Evolutionary conservation across 2,113 vertebrate genomes (phyloP).

Genomic region (Physeter macrocephalus): DNA sequence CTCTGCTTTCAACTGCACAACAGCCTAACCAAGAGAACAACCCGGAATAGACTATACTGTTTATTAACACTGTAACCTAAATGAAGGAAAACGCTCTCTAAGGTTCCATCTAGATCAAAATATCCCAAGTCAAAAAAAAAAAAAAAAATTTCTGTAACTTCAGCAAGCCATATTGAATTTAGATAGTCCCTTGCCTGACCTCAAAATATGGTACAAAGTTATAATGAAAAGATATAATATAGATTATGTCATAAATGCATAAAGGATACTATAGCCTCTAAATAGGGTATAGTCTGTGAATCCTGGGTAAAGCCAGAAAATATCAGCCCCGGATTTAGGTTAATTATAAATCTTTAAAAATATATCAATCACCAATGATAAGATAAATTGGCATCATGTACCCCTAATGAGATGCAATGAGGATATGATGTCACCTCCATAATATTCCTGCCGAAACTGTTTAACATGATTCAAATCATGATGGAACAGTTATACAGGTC

Average conservation of each 20-base stretch:
- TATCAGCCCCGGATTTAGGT: background rate
- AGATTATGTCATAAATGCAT: background rate
- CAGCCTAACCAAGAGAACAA: background rate
- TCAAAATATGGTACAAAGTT: background rate
- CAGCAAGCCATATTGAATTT: background rate
- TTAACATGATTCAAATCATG: background rate
- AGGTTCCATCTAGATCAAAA: background rate
- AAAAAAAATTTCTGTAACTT: background rate
- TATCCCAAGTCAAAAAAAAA: background rate
- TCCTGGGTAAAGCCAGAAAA: background rate
- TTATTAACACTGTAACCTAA: background rate
- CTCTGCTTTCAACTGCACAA: background rate
- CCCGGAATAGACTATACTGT: background rate
- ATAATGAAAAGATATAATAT: background rate
- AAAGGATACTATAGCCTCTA: background rate
- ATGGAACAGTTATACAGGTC: background rate
- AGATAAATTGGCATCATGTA: background rate
- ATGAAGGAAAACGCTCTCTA: background rate
- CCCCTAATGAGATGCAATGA: background rate
- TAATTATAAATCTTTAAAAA: background rate
- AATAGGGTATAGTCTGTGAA: background rate
- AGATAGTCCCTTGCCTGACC: background rate
- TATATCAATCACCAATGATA: background rate
- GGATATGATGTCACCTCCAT: background rate
- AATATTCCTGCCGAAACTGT: background rate